Percentiles rank a stretch among this genome's conserved stretches.
Conservation (phyloP, 2,797 vertebrate species). For the Nothura maculosa region DNA sequence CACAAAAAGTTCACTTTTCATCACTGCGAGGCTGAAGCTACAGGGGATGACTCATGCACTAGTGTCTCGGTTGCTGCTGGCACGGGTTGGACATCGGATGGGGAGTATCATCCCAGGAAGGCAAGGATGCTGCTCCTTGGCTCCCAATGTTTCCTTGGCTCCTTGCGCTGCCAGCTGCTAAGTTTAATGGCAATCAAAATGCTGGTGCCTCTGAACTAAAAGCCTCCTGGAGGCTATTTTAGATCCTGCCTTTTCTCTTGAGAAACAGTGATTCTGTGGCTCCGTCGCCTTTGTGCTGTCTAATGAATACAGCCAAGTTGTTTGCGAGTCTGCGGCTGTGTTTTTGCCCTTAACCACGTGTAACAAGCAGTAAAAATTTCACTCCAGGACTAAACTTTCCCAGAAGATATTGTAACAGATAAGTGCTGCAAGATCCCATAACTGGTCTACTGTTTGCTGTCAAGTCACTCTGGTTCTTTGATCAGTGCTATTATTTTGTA, state of each 20-base stretch:
- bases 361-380: constrained; percentile 30
- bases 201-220: constrained; percentile 66
- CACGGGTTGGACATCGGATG: background rate
- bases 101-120: constrained; percentile 55
- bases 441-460: background rate
- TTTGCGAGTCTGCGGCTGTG: background rate
- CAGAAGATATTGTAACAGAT: constrained; percentile 14
- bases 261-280: constrained; percentile 20
- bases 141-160: constrained; percentile 62
- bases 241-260: constrained; percentile 59
- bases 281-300: background rate
- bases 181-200: constrained; percentile 69
- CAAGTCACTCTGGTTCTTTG: background rate
- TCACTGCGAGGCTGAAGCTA: background rate
- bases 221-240: constrained; percentile 68
- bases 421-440: background rate
- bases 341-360: constrained; percentile 1
- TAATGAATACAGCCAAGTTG: constrained; percentile 38
- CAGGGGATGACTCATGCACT: constrained; percentile 42
- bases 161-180: constrained; percentile 67
- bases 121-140: constrained; percentile 64
- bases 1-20: constrained; percentile 50
- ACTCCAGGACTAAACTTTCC: background rate
- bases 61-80: background rate
- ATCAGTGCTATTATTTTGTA: background rate